A percentile compares a stretch with the other conserved stretches of the same genome.
Conservation (phyloP, 2,797 vertebrate species). For the Parotocinclus haroldoi region DNA sequence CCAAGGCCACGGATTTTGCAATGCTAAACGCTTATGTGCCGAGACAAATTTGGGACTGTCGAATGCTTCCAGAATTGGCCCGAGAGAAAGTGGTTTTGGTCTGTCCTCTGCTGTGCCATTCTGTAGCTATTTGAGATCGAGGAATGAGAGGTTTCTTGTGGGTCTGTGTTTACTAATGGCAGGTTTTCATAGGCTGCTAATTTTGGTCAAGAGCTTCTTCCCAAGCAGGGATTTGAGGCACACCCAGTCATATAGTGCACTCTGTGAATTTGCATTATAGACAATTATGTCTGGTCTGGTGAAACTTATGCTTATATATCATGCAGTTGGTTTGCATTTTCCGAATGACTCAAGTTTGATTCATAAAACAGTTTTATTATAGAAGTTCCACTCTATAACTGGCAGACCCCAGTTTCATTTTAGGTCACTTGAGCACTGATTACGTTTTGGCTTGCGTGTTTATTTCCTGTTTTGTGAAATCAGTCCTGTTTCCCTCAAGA, state of each 20-base stretch:
- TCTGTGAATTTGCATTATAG: not conserved
- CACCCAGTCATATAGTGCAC: slow-evolving; percentile 56
- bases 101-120: slow-evolving; percentile 4
- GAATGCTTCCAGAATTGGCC: slow-evolving; percentile 1
- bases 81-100: slow-evolving; percentile 16
- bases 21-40: slow-evolving; percentile 10
- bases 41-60: slow-evolving; percentile 13
- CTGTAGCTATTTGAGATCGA: slow-evolving; percentile 61
- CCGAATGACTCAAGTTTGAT: too few species aligned
- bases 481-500: too few species aligned
- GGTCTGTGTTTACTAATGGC: slow-evolving; percentile 71
- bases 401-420: too few species aligned
- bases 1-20: not conserved
- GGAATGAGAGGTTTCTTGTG: slow-evolving; percentile 62
- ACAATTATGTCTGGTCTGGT: too few species aligned
- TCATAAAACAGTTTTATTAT: too few species aligned
- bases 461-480: too few species aligned
- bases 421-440: too few species aligned
- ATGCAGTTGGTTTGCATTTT: too few species aligned
- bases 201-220: slow-evolving; percentile 68
- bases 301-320: too few species aligned
- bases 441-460: too few species aligned
- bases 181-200: slow-evolving; percentile 64
- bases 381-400: too few species aligned
- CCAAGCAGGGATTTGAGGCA: slow-evolving; percentile 59